Conservation (phyloP, 2,888 invertebrate species). For the Cerastis leucographa region DNA sequence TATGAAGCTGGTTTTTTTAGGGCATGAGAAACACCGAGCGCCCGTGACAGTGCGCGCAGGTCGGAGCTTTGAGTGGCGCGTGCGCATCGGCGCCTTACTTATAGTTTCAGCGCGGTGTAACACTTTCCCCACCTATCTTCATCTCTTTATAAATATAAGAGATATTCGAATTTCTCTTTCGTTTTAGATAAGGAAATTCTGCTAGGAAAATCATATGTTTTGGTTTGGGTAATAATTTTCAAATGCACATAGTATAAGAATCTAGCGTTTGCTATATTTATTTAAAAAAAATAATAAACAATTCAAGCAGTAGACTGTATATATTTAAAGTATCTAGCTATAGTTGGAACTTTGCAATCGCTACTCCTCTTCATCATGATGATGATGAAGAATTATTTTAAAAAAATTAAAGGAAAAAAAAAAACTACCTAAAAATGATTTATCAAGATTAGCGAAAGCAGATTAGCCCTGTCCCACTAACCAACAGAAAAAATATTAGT, state of each 20-base stretch:
- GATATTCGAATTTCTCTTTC: constrained; percentile 74
- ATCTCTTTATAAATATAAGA: constrained; percentile 73
- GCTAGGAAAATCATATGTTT: constrained; percentile 1
- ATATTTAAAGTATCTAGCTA: not conserved
- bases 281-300: not conserved
- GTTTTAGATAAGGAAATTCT: constrained; percentile 58
- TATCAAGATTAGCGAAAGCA: not conserved
- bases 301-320: not conserved
- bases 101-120: constrained; percentile 85
- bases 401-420: not conserved
- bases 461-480: not conserved
- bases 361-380: too few species aligned
- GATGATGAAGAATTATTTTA: not conserved
- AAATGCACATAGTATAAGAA: not conserved
- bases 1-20: constrained; percentile 44
- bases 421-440: not conserved
- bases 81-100: constrained; percentile 80
- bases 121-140: constrained; percentile 87
- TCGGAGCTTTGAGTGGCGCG: constrained; percentile 81
- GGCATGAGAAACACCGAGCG: constrained; percentile 62
- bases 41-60: constrained; percentile 76
- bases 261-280: not conserved
- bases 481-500: not conserved
- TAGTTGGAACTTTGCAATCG: not conserved
- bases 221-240: not conserved